Conservation (phyloP, 2,888 invertebrate species). For the Pediacus dermestoides region DNA sequence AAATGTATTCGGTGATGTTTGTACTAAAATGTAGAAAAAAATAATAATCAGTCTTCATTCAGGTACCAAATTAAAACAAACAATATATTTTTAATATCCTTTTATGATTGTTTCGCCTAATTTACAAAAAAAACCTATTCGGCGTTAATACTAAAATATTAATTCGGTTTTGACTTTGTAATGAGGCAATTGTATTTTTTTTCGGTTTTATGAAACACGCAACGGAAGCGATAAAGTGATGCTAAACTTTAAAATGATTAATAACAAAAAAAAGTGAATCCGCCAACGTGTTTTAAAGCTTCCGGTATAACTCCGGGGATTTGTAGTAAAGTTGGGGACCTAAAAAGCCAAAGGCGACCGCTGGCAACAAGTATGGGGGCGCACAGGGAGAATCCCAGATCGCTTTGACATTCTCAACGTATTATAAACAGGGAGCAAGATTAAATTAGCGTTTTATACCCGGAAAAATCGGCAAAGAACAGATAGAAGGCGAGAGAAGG, state of each 20-base stretch:
- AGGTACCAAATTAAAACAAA: no score
- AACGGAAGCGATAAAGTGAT: slow-evolving; percentile 28
- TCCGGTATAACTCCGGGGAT: slow-evolving; percentile 40
- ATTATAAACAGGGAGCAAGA: slow-evolving; percentile 44
- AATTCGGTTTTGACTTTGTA: no score
- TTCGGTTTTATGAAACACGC: background rate
- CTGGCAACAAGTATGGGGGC: slow-evolving; percentile 44
- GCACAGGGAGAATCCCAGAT: slow-evolving; percentile 37
- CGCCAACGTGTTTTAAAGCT: slow-evolving; percentile 42
- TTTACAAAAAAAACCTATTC: no score
- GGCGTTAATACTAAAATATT: no score
- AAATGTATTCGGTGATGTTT: no score
- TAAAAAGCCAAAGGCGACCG: slow-evolving; percentile 39
- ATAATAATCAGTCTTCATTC: no score
- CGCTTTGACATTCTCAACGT: slow-evolving; percentile 42
- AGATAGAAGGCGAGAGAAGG: no score
- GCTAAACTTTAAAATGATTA: slow-evolving; percentile 37
- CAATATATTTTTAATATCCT: no score
- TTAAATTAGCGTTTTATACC: slow-evolving; percentile 48
- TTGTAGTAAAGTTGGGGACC: slow-evolving; percentile 34
- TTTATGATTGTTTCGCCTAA: no score
- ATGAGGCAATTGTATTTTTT: background rate
- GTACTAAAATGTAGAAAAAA: no score
- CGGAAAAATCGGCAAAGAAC: slow-evolving; percentile 40
- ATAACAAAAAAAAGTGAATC: slow-evolving; percentile 39